Percentiles rank a stretch among this genome's conserved stretches.
phyloP scores from a whole-genome alignment of 2,888 invertebrate species.

The Stenoptilia bipunctidactyla region DNA sequence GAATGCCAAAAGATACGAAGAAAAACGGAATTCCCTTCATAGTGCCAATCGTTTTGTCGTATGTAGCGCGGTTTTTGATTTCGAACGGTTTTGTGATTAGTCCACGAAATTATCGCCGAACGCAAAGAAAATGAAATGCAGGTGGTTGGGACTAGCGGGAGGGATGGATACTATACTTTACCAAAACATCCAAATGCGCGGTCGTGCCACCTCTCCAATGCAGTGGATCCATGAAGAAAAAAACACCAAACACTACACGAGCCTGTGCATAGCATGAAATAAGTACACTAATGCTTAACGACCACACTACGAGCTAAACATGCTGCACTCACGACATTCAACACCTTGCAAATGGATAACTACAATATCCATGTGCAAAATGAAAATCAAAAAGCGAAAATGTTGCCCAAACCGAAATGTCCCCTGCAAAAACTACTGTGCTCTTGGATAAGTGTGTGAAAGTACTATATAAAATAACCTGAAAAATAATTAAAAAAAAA shows the following conservation, averaged over 20 bases:
- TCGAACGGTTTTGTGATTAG: conserved; percentile 46
- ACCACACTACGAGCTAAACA: conserved; percentile 65
- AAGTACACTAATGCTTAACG: conserved; percentile 62
- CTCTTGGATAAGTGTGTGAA: conserved; percentile 56
- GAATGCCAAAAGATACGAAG: conserved; percentile 29
- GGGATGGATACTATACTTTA: conserved; percentile 60
- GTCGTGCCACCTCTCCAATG: conserved; percentile 69
- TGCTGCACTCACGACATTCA: conserved; percentile 55
- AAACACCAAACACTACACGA: conserved; percentile 68
- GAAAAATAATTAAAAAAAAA: conserved; percentile 28
- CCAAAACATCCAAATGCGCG: conserved; percentile 59
- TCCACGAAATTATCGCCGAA: conserved; percentile 51
- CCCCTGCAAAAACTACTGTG: conserved; percentile 67
- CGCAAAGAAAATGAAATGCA: conserved; percentile 41
- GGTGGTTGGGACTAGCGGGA: conserved; percentile 54
- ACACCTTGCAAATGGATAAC: conserved; percentile 56
- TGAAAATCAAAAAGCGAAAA: conserved; percentile 47
- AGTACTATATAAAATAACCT: conserved; percentile 46
- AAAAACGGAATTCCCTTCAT: conserved; percentile 43
- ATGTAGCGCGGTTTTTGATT: conserved; percentile 32
- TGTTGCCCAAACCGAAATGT: conserved; percentile 61
- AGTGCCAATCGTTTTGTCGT: conserved; percentile 63
- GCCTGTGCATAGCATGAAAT: conserved; percentile 61
- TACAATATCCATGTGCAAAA: conserved; percentile 55
- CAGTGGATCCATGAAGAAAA: conserved; percentile 62